Percentiles rank a stretch among this genome's conserved stretches.
These are phyloP conservation scores for Ditylenchus dipsaci DNA, from an alignment of 1,140 invertebrate genomes.

Conservation along the genomic window DNA sequence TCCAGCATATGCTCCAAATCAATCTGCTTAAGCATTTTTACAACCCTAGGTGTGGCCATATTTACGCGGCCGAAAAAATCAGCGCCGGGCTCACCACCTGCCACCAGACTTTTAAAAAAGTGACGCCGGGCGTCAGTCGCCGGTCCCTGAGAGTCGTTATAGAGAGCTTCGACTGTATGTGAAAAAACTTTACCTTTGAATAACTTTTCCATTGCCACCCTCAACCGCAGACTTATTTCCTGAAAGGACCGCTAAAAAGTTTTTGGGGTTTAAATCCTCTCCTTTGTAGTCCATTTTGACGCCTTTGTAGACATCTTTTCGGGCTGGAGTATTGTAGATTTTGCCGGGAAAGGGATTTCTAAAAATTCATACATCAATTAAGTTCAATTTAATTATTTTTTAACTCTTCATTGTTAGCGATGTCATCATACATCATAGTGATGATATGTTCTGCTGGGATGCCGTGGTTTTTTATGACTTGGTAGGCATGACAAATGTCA, in stretches of 20 bases:
- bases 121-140: too few species aligned
- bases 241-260: conserved; percentile 35
- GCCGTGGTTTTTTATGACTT: conserved; percentile 65
- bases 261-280: conserved; percentile 35
- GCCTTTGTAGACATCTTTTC: conserved; percentile 66
- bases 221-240: conserved; percentile 16
- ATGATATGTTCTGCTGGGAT: conserved; percentile 66
- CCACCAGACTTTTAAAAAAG: too few species aligned
- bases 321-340: conserved; percentile 66
- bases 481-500: conserved; percentile 67
- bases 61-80: too few species aligned
- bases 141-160: too few species aligned
- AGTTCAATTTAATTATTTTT: not conserved
- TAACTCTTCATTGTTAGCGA: conserved; percentile 61
- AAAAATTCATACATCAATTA: not conserved
- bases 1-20: too few species aligned
- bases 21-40: too few species aligned
- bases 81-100: too few species aligned
- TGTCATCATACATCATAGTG: conserved; percentile 69
- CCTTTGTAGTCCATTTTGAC: conserved; percentile 65
- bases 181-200: conserved; percentile 53
- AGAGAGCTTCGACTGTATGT: too few species aligned
- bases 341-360: conserved; percentile 66
- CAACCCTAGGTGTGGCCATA: too few species aligned
- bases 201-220: conserved; percentile 32